These are phyloP conservation scores for Cephus cinctus DNA, from an alignment of 1,140 invertebrate genomes.

Conservation along the genomic window DNA sequence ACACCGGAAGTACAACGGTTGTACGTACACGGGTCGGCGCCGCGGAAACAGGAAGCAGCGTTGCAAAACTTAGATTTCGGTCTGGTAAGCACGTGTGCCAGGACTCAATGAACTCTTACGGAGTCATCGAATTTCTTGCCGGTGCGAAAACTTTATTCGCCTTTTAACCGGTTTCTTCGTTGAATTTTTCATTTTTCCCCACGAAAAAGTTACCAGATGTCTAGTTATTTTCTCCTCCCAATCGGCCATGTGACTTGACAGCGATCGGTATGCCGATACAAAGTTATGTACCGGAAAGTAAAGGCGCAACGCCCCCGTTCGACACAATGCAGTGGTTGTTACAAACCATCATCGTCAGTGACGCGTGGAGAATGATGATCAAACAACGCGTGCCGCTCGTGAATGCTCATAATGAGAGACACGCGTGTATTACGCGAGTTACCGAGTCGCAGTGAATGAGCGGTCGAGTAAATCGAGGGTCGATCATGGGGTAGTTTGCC, in stretches of 20 bases:
- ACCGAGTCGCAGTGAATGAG: neutral
- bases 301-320: neutral
- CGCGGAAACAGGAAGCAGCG: constrained; percentile 48
- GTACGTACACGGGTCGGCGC: constrained; percentile 34
- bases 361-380: constrained; percentile 27
- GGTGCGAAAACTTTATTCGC: neutral
- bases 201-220: too few relatives aligned
- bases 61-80: constrained; percentile 44
- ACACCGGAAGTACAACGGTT: constrained; percentile 40
- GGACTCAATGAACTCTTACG: constrained; percentile 3
- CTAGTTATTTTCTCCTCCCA: too few relatives aligned
- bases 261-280: too few relatives aligned
- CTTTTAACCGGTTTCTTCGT: neutral
- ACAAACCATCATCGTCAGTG: neutral
- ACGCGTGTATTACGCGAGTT: constrained; percentile 17
- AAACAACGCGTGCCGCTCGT: constrained; percentile 28
- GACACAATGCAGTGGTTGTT: neutral
- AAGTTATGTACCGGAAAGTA: too few relatives aligned
- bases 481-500: too few relatives aligned
- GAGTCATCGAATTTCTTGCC: neutral
- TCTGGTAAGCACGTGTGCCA: constrained; percentile 22
- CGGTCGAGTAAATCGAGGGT: neutral
- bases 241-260: too few relatives aligned
- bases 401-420: constrained; percentile 39
- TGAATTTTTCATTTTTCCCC: too few relatives aligned